Base-by-base conservation (phyloP, 2,888 invertebrate species). In the Buathra laborator region DNA sequence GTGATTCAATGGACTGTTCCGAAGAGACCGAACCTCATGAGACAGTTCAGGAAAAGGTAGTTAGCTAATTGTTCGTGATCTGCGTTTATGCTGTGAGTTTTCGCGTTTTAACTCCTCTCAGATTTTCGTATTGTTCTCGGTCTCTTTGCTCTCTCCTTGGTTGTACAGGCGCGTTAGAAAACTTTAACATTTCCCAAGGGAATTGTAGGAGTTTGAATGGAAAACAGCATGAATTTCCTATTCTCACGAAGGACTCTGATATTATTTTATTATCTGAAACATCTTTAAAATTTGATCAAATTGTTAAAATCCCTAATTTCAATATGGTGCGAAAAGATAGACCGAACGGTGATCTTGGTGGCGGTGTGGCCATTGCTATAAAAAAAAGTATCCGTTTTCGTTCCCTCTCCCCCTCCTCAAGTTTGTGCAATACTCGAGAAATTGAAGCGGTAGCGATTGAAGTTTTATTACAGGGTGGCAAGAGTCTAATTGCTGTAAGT, bases 391-490 rank as follows among this genome's bases (percentile, higher is more conserved):
- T 53, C 16, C 7, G 53, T 9, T 53, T 53, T 19, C 53, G 53
- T 7, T 9, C 53, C 53, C 3, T 53, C 9, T 16, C 53, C 0
- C 53, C 16, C 16, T 9, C 53, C 9, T 19, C 53, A 0, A 53
- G 16, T n/a, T 0, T 53, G 16, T 19, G 9, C 7, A 53, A 53
- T 9, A 1, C 19, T 6, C 19, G 46, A 5, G 67, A 67, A 12
- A 43, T 68, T 6, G 68, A 68, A 68, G 48, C 43, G 1, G 48
- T 48, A 14, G 68, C 68, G 32, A 29, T 68, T 14, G 68, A 68
- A 68, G 24, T 68, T 24, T 48, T 29, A 6, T n/a, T 68, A 3
- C 10, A 6, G 0, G 48, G 68, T 7, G 24, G n/a, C 0, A 68
- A 68, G 29, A 68, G 32, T 3, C 68, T 68, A 1, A 29, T 48